These are phyloP conservation scores for Trichogramma pretiosum DNA, from an alignment of 1,140 invertebrate species.

Conservation along the genomic window DNA sequence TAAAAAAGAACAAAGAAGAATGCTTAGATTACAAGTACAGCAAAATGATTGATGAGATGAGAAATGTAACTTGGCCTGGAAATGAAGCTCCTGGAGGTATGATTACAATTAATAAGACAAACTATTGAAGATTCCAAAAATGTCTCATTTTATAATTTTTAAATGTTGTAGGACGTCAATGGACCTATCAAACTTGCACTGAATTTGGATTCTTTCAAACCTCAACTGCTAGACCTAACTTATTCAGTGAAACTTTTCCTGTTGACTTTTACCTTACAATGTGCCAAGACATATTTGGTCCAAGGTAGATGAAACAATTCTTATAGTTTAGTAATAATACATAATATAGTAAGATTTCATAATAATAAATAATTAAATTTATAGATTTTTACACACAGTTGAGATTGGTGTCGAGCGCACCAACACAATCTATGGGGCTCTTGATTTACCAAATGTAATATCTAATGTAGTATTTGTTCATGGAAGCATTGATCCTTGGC, in stretches of 20 bases:
- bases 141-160: slow-evolving; percentile 17
- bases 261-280: slow-evolving; percentile 72
- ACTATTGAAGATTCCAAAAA: not conserved
- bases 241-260: slow-evolving; percentile 72
- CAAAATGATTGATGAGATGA: slow-evolving; percentile 66
- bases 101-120: not conserved
- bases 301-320: slow-evolving; percentile 27
- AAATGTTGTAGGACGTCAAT: slow-evolving; percentile 57
- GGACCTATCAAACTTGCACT: slow-evolving; percentile 92
- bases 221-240: slow-evolving; percentile 59
- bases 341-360: not conserved
- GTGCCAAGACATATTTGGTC: slow-evolving; percentile 75
- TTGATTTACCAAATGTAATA: slow-evolving; percentile 53
- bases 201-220: slow-evolving; percentile 94
- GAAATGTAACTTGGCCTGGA: slow-evolving; percentile 61
- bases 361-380: not conserved
- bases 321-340: not conserved
- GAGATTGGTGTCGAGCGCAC: slow-evolving; percentile 56
- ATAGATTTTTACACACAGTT: slow-evolving; percentile 43
- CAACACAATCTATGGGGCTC: slow-evolving; percentile 72
- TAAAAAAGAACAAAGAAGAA: slow-evolving; percentile 59
- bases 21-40: slow-evolving; percentile 79
- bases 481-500: slow-evolving; percentile 90
- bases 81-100: slow-evolving; percentile 53
- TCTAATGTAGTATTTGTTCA: slow-evolving; percentile 78